phyloP scores from a whole-genome alignment of 2,113 vertebrate genomes.

The Xyrauchen texanus region DNA sequence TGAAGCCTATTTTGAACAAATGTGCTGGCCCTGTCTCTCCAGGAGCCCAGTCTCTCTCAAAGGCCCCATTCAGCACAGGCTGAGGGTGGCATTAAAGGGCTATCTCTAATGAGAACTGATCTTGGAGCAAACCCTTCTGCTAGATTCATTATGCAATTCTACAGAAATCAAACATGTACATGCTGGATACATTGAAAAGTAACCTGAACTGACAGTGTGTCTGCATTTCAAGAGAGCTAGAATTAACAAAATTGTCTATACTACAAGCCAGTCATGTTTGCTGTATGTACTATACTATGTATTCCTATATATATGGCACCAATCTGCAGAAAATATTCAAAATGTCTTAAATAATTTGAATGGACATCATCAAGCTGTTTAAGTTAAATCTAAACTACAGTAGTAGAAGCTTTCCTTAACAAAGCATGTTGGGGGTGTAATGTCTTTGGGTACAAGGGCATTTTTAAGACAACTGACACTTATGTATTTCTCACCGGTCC shows the following conservation, averaged over 20 bases:
- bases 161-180: background rate
- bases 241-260: background rate
- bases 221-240: background rate
- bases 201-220: slow-evolving; percentile 10
- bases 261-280: no score
- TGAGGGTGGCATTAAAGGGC: slow-evolving; percentile 42
- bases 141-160: slow-evolving; percentile 50
- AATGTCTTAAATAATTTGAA: no score
- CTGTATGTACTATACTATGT: no score
- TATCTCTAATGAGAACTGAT: slow-evolving; percentile 46
- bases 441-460: no score
- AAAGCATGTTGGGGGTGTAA: no score
- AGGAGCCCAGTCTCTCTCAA: slow-evolving; percentile 39
- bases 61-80: slow-evolving; percentile 44
- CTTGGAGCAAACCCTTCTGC: slow-evolving; percentile 48
- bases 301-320: background rate
- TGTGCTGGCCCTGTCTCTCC: background rate
- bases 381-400: no score
- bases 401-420: no score
- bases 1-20: slow-evolving; percentile 13
- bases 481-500: no score
- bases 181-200: slow-evolving; percentile 11
- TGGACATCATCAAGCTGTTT: no score
- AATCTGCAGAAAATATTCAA: background rate
- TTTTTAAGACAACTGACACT: no score